Conservation (phyloP, 2,888 invertebrate genomes). For the Sphinx pinastri region DNA sequence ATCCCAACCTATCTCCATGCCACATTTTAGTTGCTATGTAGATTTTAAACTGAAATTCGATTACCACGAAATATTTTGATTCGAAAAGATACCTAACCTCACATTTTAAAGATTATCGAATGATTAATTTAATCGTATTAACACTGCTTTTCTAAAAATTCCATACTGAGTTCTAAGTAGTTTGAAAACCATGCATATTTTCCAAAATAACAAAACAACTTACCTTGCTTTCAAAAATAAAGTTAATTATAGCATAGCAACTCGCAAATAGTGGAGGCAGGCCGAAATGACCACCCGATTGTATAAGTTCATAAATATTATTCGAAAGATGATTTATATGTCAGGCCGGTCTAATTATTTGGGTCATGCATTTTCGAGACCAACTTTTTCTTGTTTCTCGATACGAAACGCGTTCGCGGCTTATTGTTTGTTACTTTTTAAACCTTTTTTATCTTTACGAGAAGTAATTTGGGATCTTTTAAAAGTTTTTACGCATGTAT, state of each 20-base stretch:
- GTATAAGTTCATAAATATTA: constrained; percentile 70
- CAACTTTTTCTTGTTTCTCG: constrained; percentile 54
- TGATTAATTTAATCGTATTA: too few species aligned
- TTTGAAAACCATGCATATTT: too few species aligned
- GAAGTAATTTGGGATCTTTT: constrained; percentile 24
- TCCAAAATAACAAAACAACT: too few species aligned
- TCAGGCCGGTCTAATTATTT: constrained; percentile 74
- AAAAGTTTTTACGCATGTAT: constrained; percentile 18
- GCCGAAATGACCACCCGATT: constrained; percentile 64
- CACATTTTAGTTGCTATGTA: too few species aligned
- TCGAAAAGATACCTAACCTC: too few species aligned
- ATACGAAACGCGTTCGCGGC: constrained; percentile 34
- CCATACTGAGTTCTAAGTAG: too few species aligned
- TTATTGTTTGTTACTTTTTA: constrained; percentile 47
- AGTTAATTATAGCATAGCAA: constrained; percentile 30
- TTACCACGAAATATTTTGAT: too few species aligned
- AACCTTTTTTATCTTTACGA: constrained; percentile 25
- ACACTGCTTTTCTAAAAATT: too few species aligned
- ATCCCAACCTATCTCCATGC: too few species aligned
- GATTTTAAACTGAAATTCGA: too few species aligned
- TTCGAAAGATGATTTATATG: constrained; percentile 73
- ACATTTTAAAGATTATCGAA: too few species aligned
- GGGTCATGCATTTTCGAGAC: constrained; percentile 67
- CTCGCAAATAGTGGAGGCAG: constrained; percentile 34
- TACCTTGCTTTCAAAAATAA: too few species aligned